These are phyloP conservation scores for Achroia grisella DNA, from an alignment of 1,140 invertebrate species.

Conservation along the genomic window DNA sequence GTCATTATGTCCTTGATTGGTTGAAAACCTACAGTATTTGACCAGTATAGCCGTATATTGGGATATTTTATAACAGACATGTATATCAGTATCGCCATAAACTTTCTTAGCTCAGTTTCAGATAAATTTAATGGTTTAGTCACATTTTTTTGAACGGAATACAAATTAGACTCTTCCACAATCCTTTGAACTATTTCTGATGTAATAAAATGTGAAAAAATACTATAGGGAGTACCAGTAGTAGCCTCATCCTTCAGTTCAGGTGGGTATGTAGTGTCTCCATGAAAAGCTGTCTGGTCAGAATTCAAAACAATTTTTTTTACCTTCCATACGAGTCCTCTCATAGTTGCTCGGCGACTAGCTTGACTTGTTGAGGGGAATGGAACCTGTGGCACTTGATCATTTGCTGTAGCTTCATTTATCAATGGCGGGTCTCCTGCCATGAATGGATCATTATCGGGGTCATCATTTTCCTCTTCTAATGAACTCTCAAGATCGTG, in stretches of 20 bases:
- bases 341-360: constrained; percentile 31
- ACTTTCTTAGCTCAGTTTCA: constrained; percentile 38
- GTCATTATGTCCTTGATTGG: constrained; percentile 35
- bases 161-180: constrained; percentile 39
- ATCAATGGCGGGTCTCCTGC: constrained; percentile 33
- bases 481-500: constrained; percentile 33
- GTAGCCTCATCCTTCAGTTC: constrained; percentile 31
- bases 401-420: constrained; percentile 27
- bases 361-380: constrained; percentile 22
- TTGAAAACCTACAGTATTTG: constrained; percentile 34
- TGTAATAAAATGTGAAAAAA: constrained; percentile 42
- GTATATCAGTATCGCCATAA: constrained; percentile 42
- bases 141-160: constrained; percentile 36
- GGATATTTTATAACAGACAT: constrained; percentile 39
- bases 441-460: constrained; percentile 27
- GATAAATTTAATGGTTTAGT: constrained; percentile 33
- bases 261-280: constrained; percentile 37
- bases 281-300: constrained; percentile 40
- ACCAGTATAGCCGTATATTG: constrained; percentile 38
- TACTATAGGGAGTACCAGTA: constrained; percentile 35
- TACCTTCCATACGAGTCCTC: constrained; percentile 37
- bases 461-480: constrained; percentile 31
- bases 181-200: constrained; percentile 31
- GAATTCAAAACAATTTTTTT: constrained; percentile 37
- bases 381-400: constrained; percentile 29